A percentile compares a stretch with the other conserved stretches of the same genome.
phyloP scores from a whole-genome alignment of 2,797 vertebrate species.

The Sebastolobus alascanus region DNA sequence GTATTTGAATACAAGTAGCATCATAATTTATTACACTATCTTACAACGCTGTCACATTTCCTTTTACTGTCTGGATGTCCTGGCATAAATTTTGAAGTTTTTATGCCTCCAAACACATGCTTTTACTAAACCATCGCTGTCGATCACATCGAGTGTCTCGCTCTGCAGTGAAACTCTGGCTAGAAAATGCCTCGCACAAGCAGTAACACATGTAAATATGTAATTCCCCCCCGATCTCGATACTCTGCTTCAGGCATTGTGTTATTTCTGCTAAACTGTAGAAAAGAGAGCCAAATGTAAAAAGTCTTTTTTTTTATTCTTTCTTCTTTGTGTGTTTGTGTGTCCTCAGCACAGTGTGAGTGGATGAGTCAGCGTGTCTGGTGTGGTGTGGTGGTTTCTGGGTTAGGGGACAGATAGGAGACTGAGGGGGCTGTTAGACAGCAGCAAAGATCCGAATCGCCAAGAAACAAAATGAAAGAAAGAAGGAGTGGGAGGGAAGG shows the following conservation, averaged over 20 bases:
- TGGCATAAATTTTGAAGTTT: constrained; percentile 1
- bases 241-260: constrained; percentile 12
- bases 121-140: constrained; percentile 6
- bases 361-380: constrained; percentile 68
- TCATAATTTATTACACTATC: not conserved
- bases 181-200: not conserved
- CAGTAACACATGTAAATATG: constrained; percentile 25
- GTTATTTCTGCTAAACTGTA: constrained; percentile 16
- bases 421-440: constrained; percentile 35
- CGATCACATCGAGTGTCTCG: constrained; percentile 8
- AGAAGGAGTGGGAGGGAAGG: constrained; percentile 33
- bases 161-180: not conserved
- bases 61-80: not conserved
- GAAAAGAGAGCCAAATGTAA: constrained; percentile 22
- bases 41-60: not conserved
- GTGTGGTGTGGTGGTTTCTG: constrained; percentile 64
- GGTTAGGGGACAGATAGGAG: constrained; percentile 37
- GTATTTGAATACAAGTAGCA: not conserved
- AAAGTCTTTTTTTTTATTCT: constrained; percentile 15
- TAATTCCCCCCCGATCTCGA: not conserved
- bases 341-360: constrained; percentile 35
- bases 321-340: not conserved
- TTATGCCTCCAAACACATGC: not conserved
- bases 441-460: constrained; percentile 47
- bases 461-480: constrained; percentile 55